These are phyloP conservation scores for Taurulus bubalis DNA, from an alignment of 2,113 vertebrate genomes.

Conservation along the genomic window DNA sequence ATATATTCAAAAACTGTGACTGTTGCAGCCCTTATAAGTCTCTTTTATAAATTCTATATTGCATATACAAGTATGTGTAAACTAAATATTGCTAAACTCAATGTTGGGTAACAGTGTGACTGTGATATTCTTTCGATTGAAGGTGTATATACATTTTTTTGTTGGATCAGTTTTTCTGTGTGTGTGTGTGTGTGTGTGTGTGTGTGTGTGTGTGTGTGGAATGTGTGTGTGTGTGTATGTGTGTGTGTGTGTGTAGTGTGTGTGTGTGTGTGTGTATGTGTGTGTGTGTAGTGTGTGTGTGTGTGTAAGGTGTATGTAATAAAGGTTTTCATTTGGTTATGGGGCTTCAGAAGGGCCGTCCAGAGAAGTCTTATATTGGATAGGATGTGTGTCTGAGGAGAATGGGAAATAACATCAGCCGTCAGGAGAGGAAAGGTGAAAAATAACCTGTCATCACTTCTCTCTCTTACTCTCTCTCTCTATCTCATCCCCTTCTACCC, in stretches of 20 bases:
- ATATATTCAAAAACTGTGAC: background rate
- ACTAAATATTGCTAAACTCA: background rate
- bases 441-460: constrained; percentile 87
- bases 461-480: constrained; percentile 21
- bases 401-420: constrained; percentile 79
- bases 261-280: constrained; percentile 6
- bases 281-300: constrained; percentile 37
- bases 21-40: background rate
- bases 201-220: background rate
- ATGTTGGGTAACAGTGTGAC: background rate
- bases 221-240: constrained; percentile 4
- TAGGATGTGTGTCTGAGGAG: constrained; percentile 79
- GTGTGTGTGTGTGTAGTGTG: background rate
- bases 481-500: constrained; percentile 25
- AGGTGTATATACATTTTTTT: background rate
- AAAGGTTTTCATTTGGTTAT: constrained; percentile 85
- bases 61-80: background rate
- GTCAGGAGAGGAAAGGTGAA: constrained; percentile 83
- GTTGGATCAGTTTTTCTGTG: background rate
- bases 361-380: constrained; percentile 83
- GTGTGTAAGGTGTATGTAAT: constrained; percentile 72
- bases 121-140: constrained; percentile 10
- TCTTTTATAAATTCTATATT: background rate
- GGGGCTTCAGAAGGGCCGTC: constrained; percentile 76
- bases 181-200: background rate